A percentile compares a stretch with the other conserved stretches of the same genome.
Evolutionary conservation across 2,888 invertebrate genomes (phyloP).

Genomic region (Dilophus febrilis): DNA sequence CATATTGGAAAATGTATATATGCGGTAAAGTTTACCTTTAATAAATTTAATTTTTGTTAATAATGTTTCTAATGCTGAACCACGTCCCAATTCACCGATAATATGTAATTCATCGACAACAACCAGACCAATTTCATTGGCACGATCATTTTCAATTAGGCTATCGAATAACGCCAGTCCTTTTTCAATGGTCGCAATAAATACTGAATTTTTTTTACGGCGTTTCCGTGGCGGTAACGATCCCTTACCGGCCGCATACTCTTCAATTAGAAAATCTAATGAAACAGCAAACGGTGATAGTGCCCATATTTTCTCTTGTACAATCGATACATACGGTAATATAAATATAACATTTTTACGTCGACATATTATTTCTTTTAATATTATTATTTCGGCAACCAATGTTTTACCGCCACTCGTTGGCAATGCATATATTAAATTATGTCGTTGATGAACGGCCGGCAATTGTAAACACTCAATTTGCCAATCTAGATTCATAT

Average conservation of each 20-base stretch:
- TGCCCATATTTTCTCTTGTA: slow-evolving; percentile 76
- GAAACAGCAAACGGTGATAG: slow-evolving; percentile 76
- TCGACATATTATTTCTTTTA: slow-evolving; percentile 64
- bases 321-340: slow-evolving; percentile 88
- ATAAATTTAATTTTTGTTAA: slow-evolving; percentile 61
- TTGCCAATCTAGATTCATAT: slow-evolving; percentile 64
- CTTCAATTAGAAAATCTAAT: slow-evolving; percentile 79
- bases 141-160: slow-evolving; percentile 57
- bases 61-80: slow-evolving; percentile 67
- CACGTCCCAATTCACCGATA: slow-evolving; percentile 73
- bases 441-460: slow-evolving; percentile 52
- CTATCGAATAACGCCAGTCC: slow-evolving; percentile 71
- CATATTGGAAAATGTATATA: slow-evolving; percentile 12
- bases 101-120: slow-evolving; percentile 87
- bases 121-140: slow-evolving; percentile 61
- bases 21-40: too few relatives aligned
- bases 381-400: slow-evolving; percentile 87
- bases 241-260: slow-evolving; percentile 88
- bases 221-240: slow-evolving; percentile 61
- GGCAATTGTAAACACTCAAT: slow-evolving; percentile 69
- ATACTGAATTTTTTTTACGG: slow-evolving; percentile 59
- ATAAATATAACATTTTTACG: slow-evolving; percentile 75
- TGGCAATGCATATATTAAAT: slow-evolving; percentile 83
- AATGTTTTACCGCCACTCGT: slow-evolving; percentile 96
- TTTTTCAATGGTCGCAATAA: slow-evolving; percentile 90